Percentiles rank a stretch among this genome's conserved stretches.
phyloP scores from a whole-genome alignment of 2,888 invertebrate genomes.

The Ditula angustiorana region DNA sequence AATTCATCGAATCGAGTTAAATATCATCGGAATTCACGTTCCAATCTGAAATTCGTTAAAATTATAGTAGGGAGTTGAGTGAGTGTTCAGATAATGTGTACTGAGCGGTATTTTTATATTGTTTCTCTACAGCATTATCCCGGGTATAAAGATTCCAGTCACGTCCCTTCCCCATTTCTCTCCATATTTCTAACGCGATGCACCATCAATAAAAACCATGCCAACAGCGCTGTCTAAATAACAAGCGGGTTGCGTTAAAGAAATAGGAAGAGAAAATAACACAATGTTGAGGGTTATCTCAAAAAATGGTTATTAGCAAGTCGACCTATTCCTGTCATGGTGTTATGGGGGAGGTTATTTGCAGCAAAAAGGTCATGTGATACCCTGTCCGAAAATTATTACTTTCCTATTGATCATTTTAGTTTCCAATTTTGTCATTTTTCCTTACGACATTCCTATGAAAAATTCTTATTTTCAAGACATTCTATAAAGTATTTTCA shows the following conservation, averaged over 20 bases:
- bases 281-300: no score
- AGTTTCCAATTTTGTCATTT: no score
- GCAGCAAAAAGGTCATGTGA: no score
- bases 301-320: no score
- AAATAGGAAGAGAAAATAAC: no score
- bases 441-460: no score
- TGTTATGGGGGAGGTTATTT: no score
- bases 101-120: constrained; percentile 21
- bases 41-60: constrained; percentile 3
- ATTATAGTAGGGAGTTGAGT: constrained; percentile 7
- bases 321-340: no score
- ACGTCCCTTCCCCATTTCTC: constrained; percentile 63
- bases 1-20: not conserved
- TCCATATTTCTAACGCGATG: constrained; percentile 68
- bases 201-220: constrained; percentile 62
- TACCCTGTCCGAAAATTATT: no score
- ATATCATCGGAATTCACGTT: not conserved
- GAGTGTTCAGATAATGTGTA: constrained; percentile 20
- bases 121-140: constrained; percentile 48
- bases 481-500: no score
- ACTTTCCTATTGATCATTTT: no score
- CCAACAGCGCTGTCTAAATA: constrained; percentile 46
- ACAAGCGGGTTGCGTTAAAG: constrained; percentile 41
- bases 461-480: no score
- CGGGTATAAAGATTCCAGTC: constrained; percentile 58